Conservation (phyloP, 1,140 invertebrate species). For the Danaus plexippus region DNA sequence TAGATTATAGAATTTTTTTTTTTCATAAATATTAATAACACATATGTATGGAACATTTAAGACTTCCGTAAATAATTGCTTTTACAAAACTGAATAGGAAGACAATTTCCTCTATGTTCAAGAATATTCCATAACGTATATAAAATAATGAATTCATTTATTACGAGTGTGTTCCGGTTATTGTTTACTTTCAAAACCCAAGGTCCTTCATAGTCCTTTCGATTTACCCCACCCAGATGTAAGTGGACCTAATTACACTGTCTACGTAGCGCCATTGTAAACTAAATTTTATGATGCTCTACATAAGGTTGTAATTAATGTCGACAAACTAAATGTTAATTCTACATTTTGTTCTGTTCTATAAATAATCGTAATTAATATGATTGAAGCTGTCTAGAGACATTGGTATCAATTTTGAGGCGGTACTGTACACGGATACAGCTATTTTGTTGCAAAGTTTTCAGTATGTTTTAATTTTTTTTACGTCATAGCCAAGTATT, state of each 20-base stretch:
- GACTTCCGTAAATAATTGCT: too few relatives aligned
- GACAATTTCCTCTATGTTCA: constrained; percentile 4
- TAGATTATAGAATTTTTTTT: too few relatives aligned
- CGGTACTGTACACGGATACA: constrained; percentile 8
- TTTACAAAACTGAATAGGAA: too few relatives aligned
- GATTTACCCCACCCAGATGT: constrained; percentile 36
- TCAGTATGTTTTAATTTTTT: too few relatives aligned
- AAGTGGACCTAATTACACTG: constrained; percentile 26
- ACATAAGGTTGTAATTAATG: too few relatives aligned
- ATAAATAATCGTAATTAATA: constrained; percentile 31
- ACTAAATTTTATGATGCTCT: too few relatives aligned
- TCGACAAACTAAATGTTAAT: too few relatives aligned
- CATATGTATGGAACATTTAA: too few relatives aligned
- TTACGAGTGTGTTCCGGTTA: constrained; percentile 43
- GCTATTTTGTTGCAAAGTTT: too few relatives aligned
- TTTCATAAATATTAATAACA: too few relatives aligned
- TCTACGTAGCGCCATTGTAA: too few relatives aligned
- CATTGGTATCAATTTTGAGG: constrained; percentile 33
- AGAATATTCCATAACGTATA: constrained; percentile 11
- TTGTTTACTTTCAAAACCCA: constrained; percentile 53
- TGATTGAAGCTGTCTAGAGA: constrained; percentile 23
- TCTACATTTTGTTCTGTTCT: constrained; percentile 21
- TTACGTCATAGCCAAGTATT: too few relatives aligned
- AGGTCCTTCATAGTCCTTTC: constrained; percentile 46
- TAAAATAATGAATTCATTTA: constrained; percentile 14